Evolutionary conservation across 2,113 vertebrate genomes (phyloP).

Genomic region (Oncorhynchus kisutch): DNA sequence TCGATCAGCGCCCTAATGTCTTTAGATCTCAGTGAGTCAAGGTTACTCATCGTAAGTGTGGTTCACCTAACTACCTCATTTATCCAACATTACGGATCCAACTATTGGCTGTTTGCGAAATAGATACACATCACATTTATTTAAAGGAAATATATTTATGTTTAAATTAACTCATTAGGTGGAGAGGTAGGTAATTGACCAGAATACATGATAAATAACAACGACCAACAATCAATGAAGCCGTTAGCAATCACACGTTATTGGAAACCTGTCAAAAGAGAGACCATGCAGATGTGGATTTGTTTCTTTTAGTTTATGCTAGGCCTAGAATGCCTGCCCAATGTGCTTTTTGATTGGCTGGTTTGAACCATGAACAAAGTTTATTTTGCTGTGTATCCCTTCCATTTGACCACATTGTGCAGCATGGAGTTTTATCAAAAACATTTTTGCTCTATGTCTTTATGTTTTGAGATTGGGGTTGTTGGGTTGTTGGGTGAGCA

Average conservation of each 20-base stretch:
- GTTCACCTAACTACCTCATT: neutral
- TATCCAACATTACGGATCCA: neutral
- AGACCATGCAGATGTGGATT: neutral
- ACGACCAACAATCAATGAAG: constrained; percentile 54
- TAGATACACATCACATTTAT: constrained; percentile 15
- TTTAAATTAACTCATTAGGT: constrained; percentile 39
- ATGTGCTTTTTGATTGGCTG: too few species aligned
- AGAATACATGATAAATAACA: constrained; percentile 52
- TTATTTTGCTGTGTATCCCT: too few species aligned
- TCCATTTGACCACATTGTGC: too few species aligned
- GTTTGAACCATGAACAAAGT: too few species aligned
- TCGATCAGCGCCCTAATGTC: too few species aligned
- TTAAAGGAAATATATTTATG: constrained; percentile 30
- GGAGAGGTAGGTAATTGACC: constrained; percentile 27
- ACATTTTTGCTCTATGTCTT: neutral
- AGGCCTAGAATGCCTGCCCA: too few species aligned
- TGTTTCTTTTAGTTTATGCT: too few species aligned
- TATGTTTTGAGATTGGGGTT: neutral
- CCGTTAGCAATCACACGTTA: constrained; percentile 40
- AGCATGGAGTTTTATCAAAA: too few species aligned
- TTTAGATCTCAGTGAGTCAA: too few species aligned
- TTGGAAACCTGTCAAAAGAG: constrained; percentile 24
- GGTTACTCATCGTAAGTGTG: too few species aligned
- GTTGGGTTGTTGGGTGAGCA: neutral
- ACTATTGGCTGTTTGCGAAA: neutral